Evolutionary conservation across 92 coral and sea anemone species (phyloP).

Genomic region (Phenganax stokvisi): DNA sequence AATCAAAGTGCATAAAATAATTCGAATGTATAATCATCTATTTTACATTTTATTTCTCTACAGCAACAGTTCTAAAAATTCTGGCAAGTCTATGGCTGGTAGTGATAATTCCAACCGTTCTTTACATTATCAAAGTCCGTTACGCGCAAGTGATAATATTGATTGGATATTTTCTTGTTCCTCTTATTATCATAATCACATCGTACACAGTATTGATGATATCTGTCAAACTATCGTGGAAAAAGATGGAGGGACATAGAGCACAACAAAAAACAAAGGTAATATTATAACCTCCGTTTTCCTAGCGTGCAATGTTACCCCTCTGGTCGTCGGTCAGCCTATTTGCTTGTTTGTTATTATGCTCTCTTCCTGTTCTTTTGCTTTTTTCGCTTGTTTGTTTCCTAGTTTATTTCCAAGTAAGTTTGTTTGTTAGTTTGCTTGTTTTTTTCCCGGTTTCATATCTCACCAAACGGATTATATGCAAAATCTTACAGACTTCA

Average conservation of each 20-base stretch:
- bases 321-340: too few relatives aligned
- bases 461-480: too few relatives aligned
- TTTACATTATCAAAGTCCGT: neutral
- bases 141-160: neutral
- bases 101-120: constrained; percentile 14
- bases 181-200: constrained; percentile 6
- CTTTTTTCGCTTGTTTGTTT: too few relatives aligned
- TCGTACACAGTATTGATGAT: constrained; percentile 16
- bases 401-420: neutral
- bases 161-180: constrained; percentile 15
- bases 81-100: constrained; percentile 20
- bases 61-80: constrained; percentile 23
- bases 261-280: neutral
- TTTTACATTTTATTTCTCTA: neutral
- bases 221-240: constrained; percentile 21
- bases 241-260: neutral
- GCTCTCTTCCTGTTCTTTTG: too few relatives aligned
- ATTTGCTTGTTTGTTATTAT: too few relatives aligned
- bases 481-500: too few relatives aligned
- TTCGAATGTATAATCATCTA: neutral
- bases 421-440: neutral
- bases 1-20: neutral
- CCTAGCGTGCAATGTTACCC: too few relatives aligned
- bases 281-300: neutral
- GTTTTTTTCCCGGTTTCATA: neutral